Evolutionary conservation across 2,888 invertebrate species (phyloP).

Genomic region (Trichogramma dendrolimi): DNA sequence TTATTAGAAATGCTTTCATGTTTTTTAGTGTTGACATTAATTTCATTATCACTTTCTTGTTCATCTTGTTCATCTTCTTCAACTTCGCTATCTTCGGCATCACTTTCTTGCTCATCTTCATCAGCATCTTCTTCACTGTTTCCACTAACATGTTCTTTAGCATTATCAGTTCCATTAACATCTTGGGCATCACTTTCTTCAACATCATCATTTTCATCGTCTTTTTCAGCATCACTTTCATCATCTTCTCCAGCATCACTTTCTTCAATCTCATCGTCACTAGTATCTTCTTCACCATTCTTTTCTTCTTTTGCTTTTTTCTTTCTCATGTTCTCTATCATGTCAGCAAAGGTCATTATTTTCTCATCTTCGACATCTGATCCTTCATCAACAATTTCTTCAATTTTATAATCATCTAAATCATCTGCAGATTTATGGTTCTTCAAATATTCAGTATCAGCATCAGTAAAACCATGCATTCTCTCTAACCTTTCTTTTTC

Average conservation of each 20-base stretch:
- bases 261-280: conserved; percentile 23
- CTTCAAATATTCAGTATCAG: conserved; percentile 38
- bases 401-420: conserved; percentile 72
- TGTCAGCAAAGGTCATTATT: conserved; percentile 34
- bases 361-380: conserved; percentile 56
- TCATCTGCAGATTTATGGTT: conserved; percentile 81
- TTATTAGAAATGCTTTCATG: conserved; percentile 32
- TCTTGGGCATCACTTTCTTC: conserved; percentile 25
- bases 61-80: conserved; percentile 34
- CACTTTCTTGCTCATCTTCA: conserved; percentile 31
- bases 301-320: conserved; percentile 33
- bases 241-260: conserved; percentile 15
- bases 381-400: conserved; percentile 56
- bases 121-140: conserved; percentile 32
- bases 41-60: not conserved
- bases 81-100: conserved; percentile 35
- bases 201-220: conserved; percentile 9
- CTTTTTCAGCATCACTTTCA: conserved; percentile 16
- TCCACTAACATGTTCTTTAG: conserved; percentile 8
- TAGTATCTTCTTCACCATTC: conserved; percentile 31
- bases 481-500: conserved; percentile 74
- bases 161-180: conserved; percentile 22
- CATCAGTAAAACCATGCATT: conserved; percentile 65
- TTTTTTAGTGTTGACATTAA: not conserved
- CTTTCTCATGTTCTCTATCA: conserved; percentile 45